Conservation (phyloP, 2,888 invertebrate species). For the Rhimphoctona megacephalus region DNA sequence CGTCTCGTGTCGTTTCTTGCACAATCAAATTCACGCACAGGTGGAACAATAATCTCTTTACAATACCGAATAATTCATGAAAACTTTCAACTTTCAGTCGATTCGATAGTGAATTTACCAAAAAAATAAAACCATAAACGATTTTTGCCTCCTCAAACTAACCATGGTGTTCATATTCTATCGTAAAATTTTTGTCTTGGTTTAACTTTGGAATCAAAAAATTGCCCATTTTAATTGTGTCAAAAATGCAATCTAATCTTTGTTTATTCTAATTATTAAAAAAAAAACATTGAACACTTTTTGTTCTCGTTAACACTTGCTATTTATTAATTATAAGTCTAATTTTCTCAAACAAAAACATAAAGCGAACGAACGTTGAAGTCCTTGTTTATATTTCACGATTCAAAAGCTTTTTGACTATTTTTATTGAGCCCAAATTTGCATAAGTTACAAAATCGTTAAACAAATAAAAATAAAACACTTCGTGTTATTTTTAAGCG, state of each 20-base stretch:
- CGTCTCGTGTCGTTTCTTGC: slow-evolving; percentile 65
- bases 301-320: too few species aligned
- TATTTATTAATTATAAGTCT: too few species aligned
- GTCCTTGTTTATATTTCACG: not conserved
- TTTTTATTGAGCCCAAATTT: not conserved
- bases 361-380: not conserved
- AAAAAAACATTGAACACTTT: too few species aligned
- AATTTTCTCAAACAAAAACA: too few species aligned
- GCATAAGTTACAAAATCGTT: not conserved
- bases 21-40: slow-evolving; percentile 57
- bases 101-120: not conserved
- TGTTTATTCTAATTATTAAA: too few species aligned
- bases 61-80: slow-evolving; percentile 37
- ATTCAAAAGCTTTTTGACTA: not conserved
- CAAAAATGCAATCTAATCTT: too few species aligned
- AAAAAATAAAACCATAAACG: not conserved
- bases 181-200: not conserved
- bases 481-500: too few species aligned
- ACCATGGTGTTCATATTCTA: not conserved
- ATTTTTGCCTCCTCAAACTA: not conserved
- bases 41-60: slow-evolving; percentile 52
- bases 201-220: not conserved
- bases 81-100: slow-evolving; percentile 16
- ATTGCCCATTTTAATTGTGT: not conserved
- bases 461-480: not conserved